Evolutionary conservation across 2,113 vertebrate genomes (phyloP).

Genomic region (Rafetus swinhoei): DNA sequence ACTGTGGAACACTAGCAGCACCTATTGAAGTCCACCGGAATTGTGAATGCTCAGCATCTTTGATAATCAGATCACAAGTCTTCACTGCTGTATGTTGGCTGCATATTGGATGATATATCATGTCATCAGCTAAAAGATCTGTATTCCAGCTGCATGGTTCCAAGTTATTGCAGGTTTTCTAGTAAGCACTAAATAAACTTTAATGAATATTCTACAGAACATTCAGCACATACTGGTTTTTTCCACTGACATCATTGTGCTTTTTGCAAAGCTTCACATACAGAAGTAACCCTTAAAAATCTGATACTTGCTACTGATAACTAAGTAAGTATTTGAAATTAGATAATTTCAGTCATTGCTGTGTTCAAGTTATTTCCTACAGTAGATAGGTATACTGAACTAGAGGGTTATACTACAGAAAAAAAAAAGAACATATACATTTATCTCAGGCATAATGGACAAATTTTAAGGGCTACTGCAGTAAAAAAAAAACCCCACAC

Average conservation of each 20-base stretch:
- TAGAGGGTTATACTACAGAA: background rate
- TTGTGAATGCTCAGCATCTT: background rate
- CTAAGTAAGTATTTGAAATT: background rate
- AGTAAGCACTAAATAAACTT: background rate
- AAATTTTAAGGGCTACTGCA: background rate
- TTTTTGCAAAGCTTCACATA: background rate
- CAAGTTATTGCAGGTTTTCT: background rate
- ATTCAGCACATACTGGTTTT: background rate
- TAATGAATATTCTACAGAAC: background rate
- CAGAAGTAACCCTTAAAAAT: background rate
- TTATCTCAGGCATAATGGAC: background rate
- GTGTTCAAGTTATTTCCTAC: background rate
- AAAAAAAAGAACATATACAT: background rate
- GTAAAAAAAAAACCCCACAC: background rate
- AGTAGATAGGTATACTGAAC: background rate
- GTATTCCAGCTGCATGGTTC: background rate
- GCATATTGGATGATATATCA: background rate
- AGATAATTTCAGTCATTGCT: background rate
- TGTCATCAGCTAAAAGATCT: background rate
- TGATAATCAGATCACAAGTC: background rate
- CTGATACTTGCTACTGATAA: constrained; percentile 13
- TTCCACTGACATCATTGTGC: background rate
- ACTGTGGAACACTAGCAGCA: background rate
- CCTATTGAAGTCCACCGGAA: background rate
- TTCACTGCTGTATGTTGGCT: background rate